Evolutionary conservation across 2,888 invertebrate species (phyloP), one percentile per base, ranked within the genome.

Genomic region (Amphipyra tragopoginis): DNA sequence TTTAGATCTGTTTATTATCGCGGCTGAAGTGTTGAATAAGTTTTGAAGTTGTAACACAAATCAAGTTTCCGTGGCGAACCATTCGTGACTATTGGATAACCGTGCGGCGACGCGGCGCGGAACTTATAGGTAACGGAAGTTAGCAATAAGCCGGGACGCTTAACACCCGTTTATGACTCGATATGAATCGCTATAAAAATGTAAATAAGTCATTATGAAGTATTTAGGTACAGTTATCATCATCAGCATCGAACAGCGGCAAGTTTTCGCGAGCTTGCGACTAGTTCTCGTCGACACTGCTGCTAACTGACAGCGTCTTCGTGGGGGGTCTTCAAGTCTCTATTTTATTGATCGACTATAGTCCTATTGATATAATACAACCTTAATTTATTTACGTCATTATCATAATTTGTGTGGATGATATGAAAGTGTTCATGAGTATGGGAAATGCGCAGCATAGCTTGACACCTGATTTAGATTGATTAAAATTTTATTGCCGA

Each of bases 251-350:
- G 34, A 26, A 26, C 36, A 13, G 39, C 34, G 44, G 42, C 44
- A 36, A 34, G 44, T 45, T 71, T 75, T 70, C 40, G 72, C 69
- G 63, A 62, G 44, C 43, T 45, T 54, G 42, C 50, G 40, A 14
- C 11, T 42, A 21, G 53, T 56, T 56, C 60, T 50, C 48, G 53
- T 55, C 48, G 58, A 45, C 48, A 53, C 72, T 64, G 74, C 71
- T 76, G 69, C 57, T 68, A 42, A 65, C 64, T 72, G 77, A 71
- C 75, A 71, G 75, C 54, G 45, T 39, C 82, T 52, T 65, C 75
- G 77, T 89, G 88, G 86, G 90, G 75, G 89, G 89, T 84, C 89
- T 73, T 82, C 71, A 79, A 83, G 81, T 80, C 73, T 82, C 80
- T 80, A 84, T 84, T 87, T 89, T 84, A 88, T 83, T 74, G 67